Evolutionary conservation across 2,113 vertebrate genomes (phyloP).

Genomic region (Pluvialis apricaria): DNA sequence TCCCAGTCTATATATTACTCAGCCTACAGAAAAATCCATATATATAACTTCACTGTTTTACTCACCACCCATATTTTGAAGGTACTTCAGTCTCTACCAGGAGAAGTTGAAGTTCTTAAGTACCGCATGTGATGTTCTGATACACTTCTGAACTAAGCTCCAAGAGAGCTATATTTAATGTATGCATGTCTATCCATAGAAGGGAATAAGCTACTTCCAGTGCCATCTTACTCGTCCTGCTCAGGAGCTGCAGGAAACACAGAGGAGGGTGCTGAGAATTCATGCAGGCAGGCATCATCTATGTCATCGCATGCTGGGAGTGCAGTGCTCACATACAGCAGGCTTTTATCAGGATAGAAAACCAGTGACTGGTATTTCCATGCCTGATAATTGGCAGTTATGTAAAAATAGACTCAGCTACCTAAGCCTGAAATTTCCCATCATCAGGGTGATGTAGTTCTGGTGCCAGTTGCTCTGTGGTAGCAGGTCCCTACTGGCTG

Average conservation of each 20-base stretch:
- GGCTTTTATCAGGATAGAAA: not conserved
- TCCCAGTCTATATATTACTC: not conserved
- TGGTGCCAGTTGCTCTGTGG: not conserved
- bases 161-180: not conserved
- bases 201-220: not conserved
- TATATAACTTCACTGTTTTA: not conserved
- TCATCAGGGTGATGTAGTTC: not conserved
- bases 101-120: not conserved
- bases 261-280: not conserved
- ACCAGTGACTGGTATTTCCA: not conserved
- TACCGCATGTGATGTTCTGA: not conserved
- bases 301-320: fast-evolving
- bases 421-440: not conserved
- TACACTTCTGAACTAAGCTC: not conserved
- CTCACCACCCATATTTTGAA: not conserved
- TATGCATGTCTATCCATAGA: not conserved
- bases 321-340: fast-evolving
- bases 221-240: not conserved
- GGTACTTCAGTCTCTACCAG: not conserved
- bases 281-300: not conserved
- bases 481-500: not conserved
- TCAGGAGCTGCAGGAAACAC: not conserved
- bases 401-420: not conserved
- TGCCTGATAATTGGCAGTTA: not conserved
- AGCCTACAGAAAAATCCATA: not conserved